phyloP scores from a whole-genome alignment of 37 sponge, comb jelly and placozoan genomes.

The Axinella damicornis region DNA sequence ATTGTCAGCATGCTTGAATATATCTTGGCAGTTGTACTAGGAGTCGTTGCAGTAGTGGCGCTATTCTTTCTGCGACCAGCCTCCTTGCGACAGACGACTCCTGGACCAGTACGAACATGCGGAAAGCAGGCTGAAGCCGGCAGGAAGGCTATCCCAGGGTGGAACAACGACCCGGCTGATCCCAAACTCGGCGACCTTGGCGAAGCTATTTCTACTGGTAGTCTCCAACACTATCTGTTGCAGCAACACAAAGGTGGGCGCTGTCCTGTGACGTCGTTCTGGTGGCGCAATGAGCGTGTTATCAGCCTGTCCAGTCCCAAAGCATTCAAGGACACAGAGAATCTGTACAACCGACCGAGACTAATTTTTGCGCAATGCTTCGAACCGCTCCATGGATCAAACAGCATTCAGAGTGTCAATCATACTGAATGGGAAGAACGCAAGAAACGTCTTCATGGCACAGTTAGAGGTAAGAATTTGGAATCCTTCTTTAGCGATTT shows the following conservation, averaged over 20 bases:
- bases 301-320: conserved; percentile 31
- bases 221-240: conserved; percentile 21
- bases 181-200: conserved; percentile 22
- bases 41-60: too few species aligned
- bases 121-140: too few species aligned
- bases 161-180: conserved; percentile 32
- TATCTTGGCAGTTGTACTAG: too few species aligned
- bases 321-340: conserved; percentile 45
- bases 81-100: too few species aligned
- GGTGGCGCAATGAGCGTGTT: conserved; percentile 46
- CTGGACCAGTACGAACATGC: too few species aligned
- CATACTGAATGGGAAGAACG: conserved; percentile 40
- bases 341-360: conserved; percentile 26
- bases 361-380: conserved; percentile 11
- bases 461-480: conserved; percentile 26
- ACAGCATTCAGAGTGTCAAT: conserved; percentile 37
- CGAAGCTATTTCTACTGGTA: conserved; percentile 1
- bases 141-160: conserved; percentile 42
- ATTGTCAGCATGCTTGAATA: too few species aligned
- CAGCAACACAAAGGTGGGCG: conserved; percentile 29
- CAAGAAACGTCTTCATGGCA: conserved; percentile 35
- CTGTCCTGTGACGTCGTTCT: conserved; percentile 38
- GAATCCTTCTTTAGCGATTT: conserved; percentile 43
- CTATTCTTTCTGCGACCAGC: too few species aligned
- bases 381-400: conserved; percentile 41